Percentiles rank a stretch among this genome's conserved stretches.
phyloP scores from a whole-genome alignment of 2,888 invertebrate genomes.

The Apantesis nais region DNA sequence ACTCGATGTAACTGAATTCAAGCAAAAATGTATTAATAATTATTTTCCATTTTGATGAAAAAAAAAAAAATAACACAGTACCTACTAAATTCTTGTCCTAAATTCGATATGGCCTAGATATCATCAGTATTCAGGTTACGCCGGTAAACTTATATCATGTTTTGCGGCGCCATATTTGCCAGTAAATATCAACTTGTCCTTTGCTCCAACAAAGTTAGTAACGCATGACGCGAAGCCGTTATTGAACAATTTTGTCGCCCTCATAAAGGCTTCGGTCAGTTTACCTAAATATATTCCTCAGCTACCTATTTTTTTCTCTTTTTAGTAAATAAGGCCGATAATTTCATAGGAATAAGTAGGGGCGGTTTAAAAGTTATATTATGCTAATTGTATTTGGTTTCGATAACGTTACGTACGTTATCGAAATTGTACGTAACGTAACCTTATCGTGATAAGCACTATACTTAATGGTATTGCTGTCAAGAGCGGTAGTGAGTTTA shows the following conservation, averaged over 20 bases:
- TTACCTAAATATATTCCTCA: conserved; percentile 20
- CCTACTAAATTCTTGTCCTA: background rate
- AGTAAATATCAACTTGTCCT: conserved; percentile 43
- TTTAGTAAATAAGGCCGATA: background rate
- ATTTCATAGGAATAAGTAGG: background rate
- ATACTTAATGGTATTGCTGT: too few species aligned
- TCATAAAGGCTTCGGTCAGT: conserved; percentile 32
- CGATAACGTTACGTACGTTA: too few species aligned
- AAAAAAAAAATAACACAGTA: background rate
- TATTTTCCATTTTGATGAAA: background rate
- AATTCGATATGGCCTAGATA: conserved; percentile 14
- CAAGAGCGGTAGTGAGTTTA: background rate
- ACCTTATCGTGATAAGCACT: background rate
- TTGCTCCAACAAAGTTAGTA: conserved; percentile 35
- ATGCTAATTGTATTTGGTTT: too few species aligned
- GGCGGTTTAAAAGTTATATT: too few species aligned
- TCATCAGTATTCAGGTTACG: conserved; percentile 39
- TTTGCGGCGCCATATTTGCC: conserved; percentile 34
- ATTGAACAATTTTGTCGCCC: conserved; percentile 31
- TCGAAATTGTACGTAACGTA: too few species aligned
- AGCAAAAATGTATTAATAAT: background rate
- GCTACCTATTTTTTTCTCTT: conserved; percentile 25
- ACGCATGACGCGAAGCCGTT: conserved; percentile 28
- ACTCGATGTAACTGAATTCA: too few species aligned
- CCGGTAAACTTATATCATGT: conserved; percentile 31